Evolutionary conservation across 2,888 invertebrate species (phyloP), one percentile per base, ranked within the genome.

Genomic region (Hetaerina titia): DNA sequence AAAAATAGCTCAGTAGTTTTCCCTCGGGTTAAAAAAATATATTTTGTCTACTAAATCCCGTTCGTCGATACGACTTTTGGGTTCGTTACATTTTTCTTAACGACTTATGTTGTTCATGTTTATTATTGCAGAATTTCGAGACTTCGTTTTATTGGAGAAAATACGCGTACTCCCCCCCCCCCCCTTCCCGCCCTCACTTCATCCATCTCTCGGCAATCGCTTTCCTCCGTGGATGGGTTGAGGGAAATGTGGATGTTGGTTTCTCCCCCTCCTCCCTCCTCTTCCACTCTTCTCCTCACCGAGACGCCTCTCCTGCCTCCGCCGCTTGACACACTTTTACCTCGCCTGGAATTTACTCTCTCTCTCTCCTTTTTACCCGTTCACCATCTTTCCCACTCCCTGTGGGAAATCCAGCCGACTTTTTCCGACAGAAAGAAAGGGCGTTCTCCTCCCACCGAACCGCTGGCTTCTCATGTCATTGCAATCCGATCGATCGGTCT

Each of bases 281-380:
- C 57, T 7, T 69, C 89, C 89, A 6, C 2, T 89, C 89, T n/a
- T 13, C 57, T 57, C 17, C 57, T 89, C 56, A 57, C 56, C 57
- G 19, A 69, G 11, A 15, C 17, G 64, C 69, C 69, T 13, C 31
- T 56, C 63, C 90, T 19, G 7, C 63, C 64, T 31, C 8, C 64
- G 90, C 56, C 92, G 92, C 92, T n/a, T 92, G 92, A 92, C 92
- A 92, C 92, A 92, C 92, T 92, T 92, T 92, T 92, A 69, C 89
- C 58, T 57, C 58, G 89, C 58, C 22, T 69, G 92, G 92, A 92
- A 92, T 92, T 92, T 92, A 92, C 92, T 92, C 69, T 92, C 92
- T 92, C 92, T 69, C 89, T n/a, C 13, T 45, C 74, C 31, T 25
- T 90, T 60, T 22, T 15, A 22, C 11, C 31, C 81, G 81, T 22